Evolutionary conservation across 2,888 invertebrate species (phyloP).

Genomic region (Capitulum mitella): DNA sequence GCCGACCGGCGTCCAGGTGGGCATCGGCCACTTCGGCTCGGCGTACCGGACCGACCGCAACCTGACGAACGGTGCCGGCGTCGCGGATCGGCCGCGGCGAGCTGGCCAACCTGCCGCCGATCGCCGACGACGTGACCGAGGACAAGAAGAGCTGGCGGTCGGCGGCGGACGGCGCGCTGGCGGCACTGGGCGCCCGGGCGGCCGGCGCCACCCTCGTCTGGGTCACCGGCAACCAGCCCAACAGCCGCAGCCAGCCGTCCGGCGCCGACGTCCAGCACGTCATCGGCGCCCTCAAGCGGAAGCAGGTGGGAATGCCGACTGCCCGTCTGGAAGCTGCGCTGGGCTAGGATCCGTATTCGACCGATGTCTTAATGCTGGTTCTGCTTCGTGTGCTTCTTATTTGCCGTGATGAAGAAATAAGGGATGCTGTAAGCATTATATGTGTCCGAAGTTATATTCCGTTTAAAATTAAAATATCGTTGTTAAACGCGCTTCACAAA

Average conservation of each 20-base stretch:
- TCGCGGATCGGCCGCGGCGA: conserved; percentile 20
- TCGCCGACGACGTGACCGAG: conserved; percentile 16
- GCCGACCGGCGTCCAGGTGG: conserved; percentile 42
- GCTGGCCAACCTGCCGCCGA: conserved; percentile 20
- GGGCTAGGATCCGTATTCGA: no score
- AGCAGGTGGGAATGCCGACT: no score
- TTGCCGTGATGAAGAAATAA: no score
- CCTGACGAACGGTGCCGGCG: conserved; percentile 31
- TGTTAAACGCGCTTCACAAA: no score
- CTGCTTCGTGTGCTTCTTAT: no score
- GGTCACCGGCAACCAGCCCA: not conserved
- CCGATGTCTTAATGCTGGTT: no score
- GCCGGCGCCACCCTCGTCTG: not conserved
- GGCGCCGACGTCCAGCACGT: not conserved
- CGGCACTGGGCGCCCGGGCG: not conserved
- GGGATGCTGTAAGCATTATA: no score
- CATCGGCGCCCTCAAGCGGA: not conserved
- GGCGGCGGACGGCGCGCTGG: conserved; percentile 9
- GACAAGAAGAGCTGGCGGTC: not conserved
- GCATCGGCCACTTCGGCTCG: conserved; percentile 38
- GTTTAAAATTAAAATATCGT: no score
- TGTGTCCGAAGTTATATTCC: no score
- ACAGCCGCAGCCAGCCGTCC: not conserved
- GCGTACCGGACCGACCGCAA: conserved; percentile 31
- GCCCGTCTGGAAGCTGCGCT: no score